Evolutionary conservation across 2,888 invertebrate species (phyloP).

Genomic region (Campoletis raptor): DNA sequence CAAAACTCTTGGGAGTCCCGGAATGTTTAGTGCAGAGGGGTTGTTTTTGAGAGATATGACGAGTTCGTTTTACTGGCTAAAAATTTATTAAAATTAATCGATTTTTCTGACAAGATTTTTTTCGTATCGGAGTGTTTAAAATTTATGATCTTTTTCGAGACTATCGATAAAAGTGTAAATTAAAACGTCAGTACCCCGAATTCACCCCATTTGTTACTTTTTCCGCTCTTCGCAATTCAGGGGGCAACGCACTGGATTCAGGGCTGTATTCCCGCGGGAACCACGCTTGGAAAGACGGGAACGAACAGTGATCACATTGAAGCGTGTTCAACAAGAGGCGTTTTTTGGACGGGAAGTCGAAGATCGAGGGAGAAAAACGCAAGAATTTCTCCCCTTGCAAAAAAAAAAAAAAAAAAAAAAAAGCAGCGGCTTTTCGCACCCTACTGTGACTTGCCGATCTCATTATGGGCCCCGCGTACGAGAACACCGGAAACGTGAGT

Average conservation of each 20-base stretch:
- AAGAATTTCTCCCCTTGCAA: conserved; percentile 10
- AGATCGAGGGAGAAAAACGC: conserved; percentile 29
- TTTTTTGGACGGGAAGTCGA: conserved; percentile 10
- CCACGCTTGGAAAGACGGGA: conserved; percentile 11
- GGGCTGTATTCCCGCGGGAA: conserved; percentile 9
- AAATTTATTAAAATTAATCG: background rate
- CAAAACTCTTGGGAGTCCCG: conserved; percentile 5
- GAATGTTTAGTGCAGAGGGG: background rate
- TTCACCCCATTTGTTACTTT: background rate
- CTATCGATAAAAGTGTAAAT: background rate
- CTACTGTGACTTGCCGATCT: conserved; percentile 42
- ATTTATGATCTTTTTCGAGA: background rate
- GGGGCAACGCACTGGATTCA: background rate
- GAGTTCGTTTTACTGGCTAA: background rate
- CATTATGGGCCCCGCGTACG: conserved; percentile 29
- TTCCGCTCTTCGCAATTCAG: background rate
- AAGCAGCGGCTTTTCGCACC: background rate
- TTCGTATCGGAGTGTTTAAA: background rate
- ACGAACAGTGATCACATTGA: conserved; percentile 18
- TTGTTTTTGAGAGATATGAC: background rate
- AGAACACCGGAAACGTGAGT: conserved; percentile 51
- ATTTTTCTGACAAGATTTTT: background rate
- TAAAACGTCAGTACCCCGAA: background rate
- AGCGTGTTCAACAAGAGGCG: background rate
- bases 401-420: background rate